Percentiles rank a stretch among this genome's conserved stretches.
These are phyloP conservation scores for Martes flavigula DNA, from an alignment of 2,797 vertebrate species.

Conservation along the genomic window DNA sequence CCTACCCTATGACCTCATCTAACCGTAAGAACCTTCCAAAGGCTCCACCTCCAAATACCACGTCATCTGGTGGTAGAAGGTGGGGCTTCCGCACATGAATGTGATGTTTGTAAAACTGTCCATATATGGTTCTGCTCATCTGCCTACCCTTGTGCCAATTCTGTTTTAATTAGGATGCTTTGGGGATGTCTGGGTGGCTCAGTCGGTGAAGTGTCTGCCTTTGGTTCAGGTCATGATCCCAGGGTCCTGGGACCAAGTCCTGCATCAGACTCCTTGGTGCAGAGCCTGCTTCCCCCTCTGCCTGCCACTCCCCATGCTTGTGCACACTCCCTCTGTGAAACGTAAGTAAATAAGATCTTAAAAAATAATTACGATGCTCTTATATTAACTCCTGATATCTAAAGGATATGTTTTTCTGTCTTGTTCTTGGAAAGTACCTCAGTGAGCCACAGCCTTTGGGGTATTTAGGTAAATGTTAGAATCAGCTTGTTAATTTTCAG, in stretches of 20 bases:
- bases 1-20: background rate
- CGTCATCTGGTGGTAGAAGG: rapidly evolving
- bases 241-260: background rate
- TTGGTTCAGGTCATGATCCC: background rate
- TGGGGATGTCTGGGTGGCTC: background rate
- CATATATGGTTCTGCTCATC: background rate
- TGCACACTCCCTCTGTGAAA: background rate
- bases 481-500: background rate
- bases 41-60: background rate
- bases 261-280: no score
- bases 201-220: background rate
- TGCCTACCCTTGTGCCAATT: background rate
- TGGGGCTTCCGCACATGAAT: background rate
- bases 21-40: background rate
- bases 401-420: background rate
- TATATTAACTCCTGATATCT: background rate
- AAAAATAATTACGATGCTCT: background rate
- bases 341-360: background rate
- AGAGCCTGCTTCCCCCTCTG: background rate
- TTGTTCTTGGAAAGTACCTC: background rate
- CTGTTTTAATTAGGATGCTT: background rate
- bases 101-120: background rate
- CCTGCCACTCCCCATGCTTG: background rate
- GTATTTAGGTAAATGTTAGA: background rate
- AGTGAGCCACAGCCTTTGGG: background rate